A percentile compares a stretch with the other conserved stretches of the same genome.
phyloP scores from a whole-genome alignment of 2,113 vertebrate genomes.

The Felis chaus region DNA sequence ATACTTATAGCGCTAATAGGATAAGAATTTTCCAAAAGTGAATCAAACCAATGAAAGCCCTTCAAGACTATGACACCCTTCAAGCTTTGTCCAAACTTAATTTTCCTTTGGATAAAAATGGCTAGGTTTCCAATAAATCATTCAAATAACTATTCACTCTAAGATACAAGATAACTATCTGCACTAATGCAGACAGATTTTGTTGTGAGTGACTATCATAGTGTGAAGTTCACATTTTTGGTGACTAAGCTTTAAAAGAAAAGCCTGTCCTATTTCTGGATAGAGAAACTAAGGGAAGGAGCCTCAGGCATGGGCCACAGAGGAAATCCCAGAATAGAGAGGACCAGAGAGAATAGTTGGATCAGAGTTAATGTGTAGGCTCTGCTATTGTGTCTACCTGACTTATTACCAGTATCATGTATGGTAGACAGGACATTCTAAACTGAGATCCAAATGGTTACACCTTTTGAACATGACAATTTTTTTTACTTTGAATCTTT shows the following conservation, averaged over 20 bases:
- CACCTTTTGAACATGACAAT: neutral
- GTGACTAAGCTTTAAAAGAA: neutral
- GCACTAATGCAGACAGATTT: neutral
- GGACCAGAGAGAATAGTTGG: neutral
- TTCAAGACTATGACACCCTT: neutral
- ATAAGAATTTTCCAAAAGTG: neutral
- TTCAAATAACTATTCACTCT: neutral
- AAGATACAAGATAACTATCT: neutral
- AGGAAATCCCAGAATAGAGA: neutral
- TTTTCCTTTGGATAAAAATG: neutral
- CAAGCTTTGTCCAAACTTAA: neutral
- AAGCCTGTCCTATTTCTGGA: neutral
- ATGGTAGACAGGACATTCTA: neutral
- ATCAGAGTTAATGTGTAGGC: neutral
- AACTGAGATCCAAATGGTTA: neutral
- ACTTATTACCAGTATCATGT: neutral
- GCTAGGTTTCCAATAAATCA: neutral
- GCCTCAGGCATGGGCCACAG: accelerated
- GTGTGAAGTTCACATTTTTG: neutral
- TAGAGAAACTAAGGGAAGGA: neutral
- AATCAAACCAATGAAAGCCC: neutral
- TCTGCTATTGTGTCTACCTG: neutral
- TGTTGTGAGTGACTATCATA: neutral
- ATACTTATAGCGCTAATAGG: neutral
- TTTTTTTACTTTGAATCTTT: neutral